Percentiles rank a stretch among this genome's conserved stretches.
Evolutionary conservation across 2,113 vertebrate genomes (phyloP).

Genomic region (Syngnathus floridae): DNA sequence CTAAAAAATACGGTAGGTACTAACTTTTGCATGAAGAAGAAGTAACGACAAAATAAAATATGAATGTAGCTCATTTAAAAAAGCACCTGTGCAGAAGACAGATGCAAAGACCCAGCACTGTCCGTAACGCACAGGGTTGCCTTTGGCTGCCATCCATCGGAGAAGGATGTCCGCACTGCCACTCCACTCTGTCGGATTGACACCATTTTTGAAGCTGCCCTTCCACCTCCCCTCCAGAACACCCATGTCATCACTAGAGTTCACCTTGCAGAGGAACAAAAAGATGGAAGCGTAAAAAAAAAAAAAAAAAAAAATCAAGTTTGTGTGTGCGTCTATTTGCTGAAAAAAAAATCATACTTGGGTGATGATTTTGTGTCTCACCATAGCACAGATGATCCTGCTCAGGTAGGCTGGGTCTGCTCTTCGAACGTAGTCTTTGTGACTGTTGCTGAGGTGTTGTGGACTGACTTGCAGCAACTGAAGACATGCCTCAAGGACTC

Average conservation of each 20-base stretch:
- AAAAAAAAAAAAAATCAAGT: too few species aligned
- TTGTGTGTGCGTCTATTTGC: background rate
- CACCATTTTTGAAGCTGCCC: constrained; percentile 34
- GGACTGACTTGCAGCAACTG: constrained; percentile 51
- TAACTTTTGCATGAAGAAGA: background rate
- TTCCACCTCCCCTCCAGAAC: constrained; percentile 50
- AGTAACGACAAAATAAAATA: background rate
- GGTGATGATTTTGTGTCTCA: constrained; percentile 21
- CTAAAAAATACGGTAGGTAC: background rate
- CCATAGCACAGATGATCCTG: constrained; percentile 61
- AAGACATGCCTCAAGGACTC: constrained; percentile 55
- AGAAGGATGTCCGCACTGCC: constrained; percentile 52
- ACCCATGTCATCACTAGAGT: constrained; percentile 49
- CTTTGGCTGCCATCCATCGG: constrained; percentile 37
- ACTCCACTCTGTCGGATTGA: constrained; percentile 46
- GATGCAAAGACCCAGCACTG: constrained; percentile 61
- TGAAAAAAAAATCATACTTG: background rate
- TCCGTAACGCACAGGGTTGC: constrained; percentile 49
- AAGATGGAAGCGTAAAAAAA: too few species aligned
- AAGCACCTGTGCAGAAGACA: constrained; percentile 58
- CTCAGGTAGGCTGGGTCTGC: constrained; percentile 55
- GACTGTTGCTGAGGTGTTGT: constrained; percentile 33
- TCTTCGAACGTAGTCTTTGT: constrained; percentile 36
- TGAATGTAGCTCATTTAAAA: background rate
- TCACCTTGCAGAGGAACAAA: constrained; percentile 36